Evolutionary conservation across 1,140 invertebrate species (phyloP), one percentile per base, ranked within the genome.

Genomic region (Cherax destructor): DNA sequence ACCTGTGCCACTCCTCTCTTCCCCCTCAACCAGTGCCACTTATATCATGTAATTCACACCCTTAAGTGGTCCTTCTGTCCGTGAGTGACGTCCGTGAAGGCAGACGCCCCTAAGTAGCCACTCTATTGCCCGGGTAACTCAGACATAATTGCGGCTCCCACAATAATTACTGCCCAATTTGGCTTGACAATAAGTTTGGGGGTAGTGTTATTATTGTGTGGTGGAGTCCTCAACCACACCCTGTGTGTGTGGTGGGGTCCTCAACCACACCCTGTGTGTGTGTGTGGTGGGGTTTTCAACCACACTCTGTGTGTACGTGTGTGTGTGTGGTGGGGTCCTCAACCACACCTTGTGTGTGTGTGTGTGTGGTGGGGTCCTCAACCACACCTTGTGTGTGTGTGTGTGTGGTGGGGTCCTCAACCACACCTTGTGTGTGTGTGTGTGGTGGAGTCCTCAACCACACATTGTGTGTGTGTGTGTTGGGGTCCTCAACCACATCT

Each of bases 161-260:
- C 61, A 65, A 65, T 65, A 65, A 65, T 65, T 65, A 65, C 61
- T 65, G 61, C 61, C 61, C 61, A 65, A 65, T 65, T 65, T 65
- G 61, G 61, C 61, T 65, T 65, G 61, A 65, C 61, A 65, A 21
- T 65, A 65, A 65, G 61, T 65, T 65, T 65, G 61, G 61, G 5
- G 61, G 61, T 18, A 2, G 61, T 18, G 11, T 65, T 65, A 24
- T 78, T 41, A 78, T 78, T 78, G 30, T 76, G 30, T 10, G 9
- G 72, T 13, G 30, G 5, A 6, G 52, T 56, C 52, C 9, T 56
- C 52, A 9, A 10, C 52, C 52, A 56, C 52, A 41, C 30, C 30
- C 72, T 21, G 9, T 13, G 72, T 76, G 72, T 76, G 9, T 9
- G 52, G 52, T 13, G 52, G 52, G 13, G 52, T 56, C 52, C 9